A percentile compares a stretch with the other conserved stretches of the same genome.
Conservation (phyloP, 2,888 invertebrate genomes). For the Mycalesis mineus region DNA sequence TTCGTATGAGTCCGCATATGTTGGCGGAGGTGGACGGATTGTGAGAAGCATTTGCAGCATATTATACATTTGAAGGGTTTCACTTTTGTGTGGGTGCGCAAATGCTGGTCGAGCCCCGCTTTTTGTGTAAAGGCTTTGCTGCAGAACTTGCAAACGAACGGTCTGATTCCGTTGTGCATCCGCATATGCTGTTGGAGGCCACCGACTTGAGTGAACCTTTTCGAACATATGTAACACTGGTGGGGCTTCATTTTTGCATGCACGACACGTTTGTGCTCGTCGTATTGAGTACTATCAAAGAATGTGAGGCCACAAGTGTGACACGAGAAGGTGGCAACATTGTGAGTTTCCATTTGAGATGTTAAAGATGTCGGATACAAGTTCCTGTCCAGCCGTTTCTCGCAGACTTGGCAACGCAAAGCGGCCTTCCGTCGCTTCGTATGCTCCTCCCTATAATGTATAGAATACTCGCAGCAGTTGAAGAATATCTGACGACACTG, state of each 20-base stretch:
- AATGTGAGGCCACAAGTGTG: conserved; percentile 57
- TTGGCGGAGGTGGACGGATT: conserved; percentile 68
- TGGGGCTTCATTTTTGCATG: conserved; percentile 67
- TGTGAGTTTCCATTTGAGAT: conserved; percentile 37
- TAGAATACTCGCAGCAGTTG: conserved; percentile 70
- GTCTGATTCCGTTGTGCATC: conserved; percentile 67
- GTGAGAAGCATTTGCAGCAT: conserved; percentile 68
- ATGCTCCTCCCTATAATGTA: conserved; percentile 69
- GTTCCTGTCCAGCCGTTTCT: conserved; percentile 62
- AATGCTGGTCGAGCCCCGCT: conserved; percentile 69
- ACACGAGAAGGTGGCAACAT: conserved; percentile 49
- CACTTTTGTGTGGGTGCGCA: conserved; percentile 69
- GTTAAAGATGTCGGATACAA: conserved; percentile 37
- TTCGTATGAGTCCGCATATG: conserved; percentile 75
- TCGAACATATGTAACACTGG: conserved; percentile 62
- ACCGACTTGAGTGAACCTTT: conserved; percentile 69
- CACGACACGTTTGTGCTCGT: conserved; percentile 59
- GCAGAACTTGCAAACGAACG: conserved; percentile 65
- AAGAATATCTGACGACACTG: conserved; percentile 68
- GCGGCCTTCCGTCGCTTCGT: conserved; percentile 69
- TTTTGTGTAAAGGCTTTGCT: conserved; percentile 70
- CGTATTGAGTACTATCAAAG: conserved; percentile 48
- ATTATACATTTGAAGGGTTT: conserved; percentile 71
- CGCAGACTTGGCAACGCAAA: conserved; percentile 70
- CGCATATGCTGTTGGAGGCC: conserved; percentile 71